These are phyloP conservation scores for Arenaria interpres DNA, from an alignment of 2,113 vertebrate species.

Conservation along the genomic window DNA sequence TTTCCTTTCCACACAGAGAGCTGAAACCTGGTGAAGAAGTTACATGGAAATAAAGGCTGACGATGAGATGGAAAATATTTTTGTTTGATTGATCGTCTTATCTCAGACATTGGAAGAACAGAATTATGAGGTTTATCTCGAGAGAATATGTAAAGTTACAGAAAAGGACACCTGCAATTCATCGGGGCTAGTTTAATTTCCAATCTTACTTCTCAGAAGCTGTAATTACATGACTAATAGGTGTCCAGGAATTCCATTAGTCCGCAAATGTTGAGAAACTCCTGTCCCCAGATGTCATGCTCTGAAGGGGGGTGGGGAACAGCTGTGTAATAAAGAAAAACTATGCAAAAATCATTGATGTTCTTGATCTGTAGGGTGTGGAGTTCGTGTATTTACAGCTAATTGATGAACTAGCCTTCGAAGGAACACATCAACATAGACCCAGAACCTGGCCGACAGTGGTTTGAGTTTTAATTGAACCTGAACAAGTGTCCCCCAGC, in stretches of 20 bases:
- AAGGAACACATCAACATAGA: not conserved
- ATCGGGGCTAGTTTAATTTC: not conserved
- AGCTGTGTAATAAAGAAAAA: slow-evolving; percentile 26
- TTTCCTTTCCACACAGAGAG: slow-evolving; percentile 76
- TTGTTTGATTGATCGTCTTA: not conserved
- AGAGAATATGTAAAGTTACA: not conserved
- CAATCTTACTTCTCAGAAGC: not conserved
- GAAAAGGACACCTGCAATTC: not conserved
- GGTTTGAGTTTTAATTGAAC: fast-evolving
- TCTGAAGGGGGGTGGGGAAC: not conserved
- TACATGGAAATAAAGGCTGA: slow-evolving; percentile 87
- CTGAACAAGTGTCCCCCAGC: not conserved
- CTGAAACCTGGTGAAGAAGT: slow-evolving; percentile 88
- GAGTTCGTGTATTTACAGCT: not conserved
- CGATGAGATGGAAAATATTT: not conserved
- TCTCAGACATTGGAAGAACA: slow-evolving; percentile 5
- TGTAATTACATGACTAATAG: not conserved
- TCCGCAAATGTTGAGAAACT: not conserved
- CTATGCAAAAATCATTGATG: slow-evolving; percentile 20
- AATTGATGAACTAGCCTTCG: not conserved
- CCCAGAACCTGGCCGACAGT: fast-evolving
- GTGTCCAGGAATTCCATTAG: not conserved
- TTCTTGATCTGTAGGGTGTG: not conserved
- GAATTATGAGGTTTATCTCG: not conserved
- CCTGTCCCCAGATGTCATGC: not conserved